A percentile compares a stretch with the other conserved stretches of the same genome.
Evolutionary conservation across 2,888 invertebrate species (phyloP).

Genomic region (Chaetogeoica ovagalla): DNA sequence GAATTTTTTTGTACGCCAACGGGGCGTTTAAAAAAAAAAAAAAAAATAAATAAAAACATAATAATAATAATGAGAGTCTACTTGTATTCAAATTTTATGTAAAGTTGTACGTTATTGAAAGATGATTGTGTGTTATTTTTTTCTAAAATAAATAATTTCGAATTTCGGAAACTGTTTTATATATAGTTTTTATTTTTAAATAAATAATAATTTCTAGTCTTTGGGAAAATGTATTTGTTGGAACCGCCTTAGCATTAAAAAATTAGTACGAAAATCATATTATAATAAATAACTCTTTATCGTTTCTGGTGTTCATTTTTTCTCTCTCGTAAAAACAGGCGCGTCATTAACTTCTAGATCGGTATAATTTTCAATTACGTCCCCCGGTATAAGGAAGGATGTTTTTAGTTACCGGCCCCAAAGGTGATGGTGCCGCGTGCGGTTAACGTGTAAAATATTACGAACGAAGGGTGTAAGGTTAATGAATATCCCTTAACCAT

Average conservation of each 20-base stretch:
- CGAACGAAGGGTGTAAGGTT: slow-evolving; percentile 38
- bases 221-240: too few relatives aligned
- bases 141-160: too few relatives aligned
- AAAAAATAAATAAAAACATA: too few relatives aligned
- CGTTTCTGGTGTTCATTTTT: slow-evolving; percentile 7
- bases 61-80: too few relatives aligned
- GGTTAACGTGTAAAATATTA: slow-evolving; percentile 40
- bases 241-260: too few relatives aligned
- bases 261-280: too few relatives aligned
- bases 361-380: slow-evolving; percentile 36
- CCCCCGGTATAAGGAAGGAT: not conserved
- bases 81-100: too few relatives aligned
- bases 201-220: too few relatives aligned
- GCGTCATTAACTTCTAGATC: slow-evolving; percentile 26
- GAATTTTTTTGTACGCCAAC: not conserved
- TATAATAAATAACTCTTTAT: not conserved
- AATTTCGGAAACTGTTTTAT: too few relatives aligned
- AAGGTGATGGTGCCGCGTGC: not conserved
- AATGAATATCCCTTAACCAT: slow-evolving; percentile 50
- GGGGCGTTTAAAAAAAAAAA: not conserved
- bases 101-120: too few relatives aligned
- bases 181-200: too few relatives aligned
- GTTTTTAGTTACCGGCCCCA: slow-evolving; percentile 25
- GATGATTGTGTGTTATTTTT: too few relatives aligned
- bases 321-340: not conserved